phyloP scores from a whole-genome alignment of 2,888 invertebrate species.

The Drosophila limbata region DNA sequence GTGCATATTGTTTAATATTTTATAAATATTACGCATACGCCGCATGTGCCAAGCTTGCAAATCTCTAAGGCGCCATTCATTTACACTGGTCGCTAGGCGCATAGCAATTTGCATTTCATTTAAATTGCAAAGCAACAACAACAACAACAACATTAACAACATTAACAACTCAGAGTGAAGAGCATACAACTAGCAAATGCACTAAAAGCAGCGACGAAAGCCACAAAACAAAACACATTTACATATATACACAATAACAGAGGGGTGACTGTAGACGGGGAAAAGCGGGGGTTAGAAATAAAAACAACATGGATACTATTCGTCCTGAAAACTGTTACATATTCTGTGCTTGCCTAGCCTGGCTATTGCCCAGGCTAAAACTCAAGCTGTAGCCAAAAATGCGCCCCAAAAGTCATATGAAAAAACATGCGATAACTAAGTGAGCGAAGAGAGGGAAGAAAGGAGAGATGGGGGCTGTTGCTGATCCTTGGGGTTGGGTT shows the following conservation, averaged over 20 bases:
- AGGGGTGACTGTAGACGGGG: background rate
- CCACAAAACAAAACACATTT: conserved; percentile 58
- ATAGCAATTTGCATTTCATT: conserved; percentile 74
- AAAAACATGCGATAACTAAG: conserved; percentile 78
- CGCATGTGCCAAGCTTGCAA: conserved; percentile 19
- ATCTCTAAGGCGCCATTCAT: conserved; percentile 72
- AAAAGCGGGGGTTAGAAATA: background rate
- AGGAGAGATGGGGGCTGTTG: background rate
- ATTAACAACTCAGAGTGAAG: conserved; percentile 29
- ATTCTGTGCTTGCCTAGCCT: conserved; percentile 29
- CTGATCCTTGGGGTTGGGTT: conserved; percentile 30
- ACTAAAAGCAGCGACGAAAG: conserved; percentile 66
- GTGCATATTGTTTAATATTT: conserved; percentile 58
- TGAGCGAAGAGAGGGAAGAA: conserved; percentile 16
- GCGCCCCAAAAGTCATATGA: conserved; percentile 79
- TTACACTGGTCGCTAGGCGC: conserved; percentile 36
- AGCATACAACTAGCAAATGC: conserved; percentile 44
- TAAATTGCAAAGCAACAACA: conserved; percentile 73
- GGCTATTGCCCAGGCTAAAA: conserved; percentile 42
- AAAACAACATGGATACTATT: conserved; percentile 42
- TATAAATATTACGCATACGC: conserved; percentile 75
- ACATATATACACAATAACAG: conserved; percentile 24
- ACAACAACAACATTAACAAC: conserved; percentile 28
- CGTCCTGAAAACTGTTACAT: conserved; percentile 18
- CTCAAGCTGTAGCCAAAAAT: conserved; percentile 50